These are phyloP conservation scores for Smithornis capensis DNA, from an alignment of 2,113 vertebrate genomes.

Conservation along the genomic window DNA sequence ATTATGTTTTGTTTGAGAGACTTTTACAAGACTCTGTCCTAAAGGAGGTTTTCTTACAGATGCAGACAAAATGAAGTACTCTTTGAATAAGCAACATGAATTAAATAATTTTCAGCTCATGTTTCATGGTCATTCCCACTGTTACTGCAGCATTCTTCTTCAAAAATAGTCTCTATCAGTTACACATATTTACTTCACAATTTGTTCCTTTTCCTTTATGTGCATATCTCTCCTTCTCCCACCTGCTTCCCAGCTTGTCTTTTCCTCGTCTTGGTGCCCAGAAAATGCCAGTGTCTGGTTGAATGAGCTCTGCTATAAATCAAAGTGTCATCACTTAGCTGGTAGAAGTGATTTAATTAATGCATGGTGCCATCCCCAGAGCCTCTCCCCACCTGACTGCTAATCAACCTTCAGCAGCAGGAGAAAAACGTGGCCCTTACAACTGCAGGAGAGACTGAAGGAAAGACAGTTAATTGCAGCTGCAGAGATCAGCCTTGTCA, in stretches of 20 bases:
- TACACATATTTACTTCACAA: not conserved
- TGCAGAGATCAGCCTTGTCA: constrained; percentile 56
- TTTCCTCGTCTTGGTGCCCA: constrained; percentile 56
- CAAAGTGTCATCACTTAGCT: constrained; percentile 80
- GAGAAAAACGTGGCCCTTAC: constrained; percentile 44
- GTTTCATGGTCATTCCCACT: not conserved
- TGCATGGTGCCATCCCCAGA: constrained; percentile 67
- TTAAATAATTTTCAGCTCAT: not conserved
- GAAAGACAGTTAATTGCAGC: constrained; percentile 60
- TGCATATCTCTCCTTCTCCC: constrained; percentile 5
- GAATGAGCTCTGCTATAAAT: constrained; percentile 77
- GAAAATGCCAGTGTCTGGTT: constrained; percentile 69
- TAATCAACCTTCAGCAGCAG: constrained; percentile 78
- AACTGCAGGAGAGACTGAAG: constrained; percentile 42
- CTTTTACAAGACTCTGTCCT: not conserved
- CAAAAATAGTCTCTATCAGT: not conserved
- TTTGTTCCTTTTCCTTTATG: not conserved
- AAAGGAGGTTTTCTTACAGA: not conserved
- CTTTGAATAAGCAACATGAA: not conserved
- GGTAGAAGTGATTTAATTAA: constrained; percentile 81
- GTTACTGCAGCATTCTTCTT: not conserved
- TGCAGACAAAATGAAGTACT: not conserved
- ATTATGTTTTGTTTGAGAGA: not conserved
- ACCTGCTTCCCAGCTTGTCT: constrained; percentile 54
- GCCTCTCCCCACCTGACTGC: constrained; percentile 75